Base-by-base conservation (phyloP, 1,140 invertebrate genomes). In the Ceratosolen solmsi region DNA sequence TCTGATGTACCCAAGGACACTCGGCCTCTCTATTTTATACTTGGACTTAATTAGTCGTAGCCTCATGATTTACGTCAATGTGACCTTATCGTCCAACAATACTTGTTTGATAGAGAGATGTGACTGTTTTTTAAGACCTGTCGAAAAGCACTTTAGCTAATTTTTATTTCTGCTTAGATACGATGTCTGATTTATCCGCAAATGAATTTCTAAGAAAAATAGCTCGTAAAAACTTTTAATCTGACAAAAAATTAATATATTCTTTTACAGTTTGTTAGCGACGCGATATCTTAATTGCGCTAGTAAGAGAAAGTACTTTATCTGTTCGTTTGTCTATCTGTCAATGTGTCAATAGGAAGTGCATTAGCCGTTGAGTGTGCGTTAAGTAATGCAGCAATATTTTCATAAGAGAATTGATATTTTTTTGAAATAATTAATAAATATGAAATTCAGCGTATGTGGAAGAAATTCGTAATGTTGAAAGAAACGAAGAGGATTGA, bases 121-220 rank as follows among this genome's bases (percentile, higher is more conserved):
- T 56, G 60, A 33, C 51, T 54, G 46, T 51, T 71, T 58, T 80
- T 49, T 30, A n/a, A 25, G 11, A 56, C 27, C 54, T 20, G 70
- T 68, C 79, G 17, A 58, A 80, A 80, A 80, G n/a, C 79, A 75
- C 79, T 80, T 80, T 74, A 74, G 54, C 33, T 51, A 27, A 74
- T 74, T 65, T 80, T 65, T 74, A 74, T 74, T 49, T 51, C 79
- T n/a, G 25, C 25, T 68, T 74, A 60, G 65, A 65, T 74, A 22
- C 46, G 9, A n/a, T 27, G 20, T 27, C 51, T 65, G 71, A 80
- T 80, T 80, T 75, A 80, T 75, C 27, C 33, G 13, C 73, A 2
- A 51, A 33, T 75, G 33, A 49, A 25, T 74, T 63, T 30, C 11
- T 22, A 15, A 9, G 49, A 56, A n/a, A n/a, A n/a, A n/a, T n/a